Evolutionary conservation across 2,888 invertebrate genomes (phyloP).

Genomic region (Agapostemon virescens): DNA sequence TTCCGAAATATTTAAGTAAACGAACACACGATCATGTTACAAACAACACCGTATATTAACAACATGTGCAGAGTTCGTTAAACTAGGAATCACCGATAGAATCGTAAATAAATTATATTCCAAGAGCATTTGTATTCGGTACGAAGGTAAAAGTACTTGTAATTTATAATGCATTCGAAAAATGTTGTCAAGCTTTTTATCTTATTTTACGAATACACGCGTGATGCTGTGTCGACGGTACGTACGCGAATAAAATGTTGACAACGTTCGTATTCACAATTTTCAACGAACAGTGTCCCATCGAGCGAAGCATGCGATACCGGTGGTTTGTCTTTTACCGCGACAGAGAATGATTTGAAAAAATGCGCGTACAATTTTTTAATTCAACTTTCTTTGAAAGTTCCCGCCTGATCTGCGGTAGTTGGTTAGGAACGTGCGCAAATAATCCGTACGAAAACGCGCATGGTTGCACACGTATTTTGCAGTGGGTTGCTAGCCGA

Average conservation of each 20-base stretch:
- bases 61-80: neutral
- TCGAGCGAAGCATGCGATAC: neutral
- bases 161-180: neutral
- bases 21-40: neutral
- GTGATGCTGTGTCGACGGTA: neutral
- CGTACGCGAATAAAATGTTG: neutral
- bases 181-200: neutral
- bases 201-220: neutral
- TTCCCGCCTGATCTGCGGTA: constrained; percentile 28
- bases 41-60: neutral
- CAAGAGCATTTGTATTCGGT: neutral
- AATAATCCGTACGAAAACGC: constrained; percentile 24
- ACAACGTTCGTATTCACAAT: neutral
- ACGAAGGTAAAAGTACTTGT: neutral
- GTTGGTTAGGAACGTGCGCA: constrained; percentile 33
- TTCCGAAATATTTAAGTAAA: neutral
- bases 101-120: neutral
- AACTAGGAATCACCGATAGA: neutral
- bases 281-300: neutral
- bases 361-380: neutral
- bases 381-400: constrained; percentile 10
- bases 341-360: neutral
- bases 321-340: too few species aligned
- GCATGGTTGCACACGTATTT: constrained; percentile 52
- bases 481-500: constrained; percentile 16